Conservation (phyloP, 1,140 invertebrate genomes). For the Aphidius gifuensis region DNA sequence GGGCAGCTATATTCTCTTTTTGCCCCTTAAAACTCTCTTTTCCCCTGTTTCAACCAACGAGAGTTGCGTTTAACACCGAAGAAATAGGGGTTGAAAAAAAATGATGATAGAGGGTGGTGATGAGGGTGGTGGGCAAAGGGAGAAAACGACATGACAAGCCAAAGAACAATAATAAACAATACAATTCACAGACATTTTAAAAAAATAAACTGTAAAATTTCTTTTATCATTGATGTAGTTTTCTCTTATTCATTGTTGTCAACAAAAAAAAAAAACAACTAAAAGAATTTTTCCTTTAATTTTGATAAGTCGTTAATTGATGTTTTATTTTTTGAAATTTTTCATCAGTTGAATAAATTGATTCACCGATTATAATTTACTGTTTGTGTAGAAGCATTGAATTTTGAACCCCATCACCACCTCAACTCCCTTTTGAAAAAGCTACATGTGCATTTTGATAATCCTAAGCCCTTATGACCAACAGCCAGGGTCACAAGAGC, state of each 20-base stretch:
- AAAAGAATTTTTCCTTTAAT: not conserved
- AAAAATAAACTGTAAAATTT: not conserved
- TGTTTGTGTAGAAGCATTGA: conserved; percentile 34
- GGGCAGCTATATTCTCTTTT: conserved; percentile 39
- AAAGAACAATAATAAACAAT: conserved; percentile 4
- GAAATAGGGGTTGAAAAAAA: conserved; percentile 35
- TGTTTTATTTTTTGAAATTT: not conserved
- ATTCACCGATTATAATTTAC: conserved; percentile 47
- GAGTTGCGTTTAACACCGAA: conserved; percentile 49
- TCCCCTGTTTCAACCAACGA: not conserved
- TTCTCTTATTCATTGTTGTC: not conserved
- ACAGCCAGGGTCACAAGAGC: conserved; percentile 37
- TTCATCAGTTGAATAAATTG: not conserved
- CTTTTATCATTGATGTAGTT: not conserved
- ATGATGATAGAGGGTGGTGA: conserved; percentile 24
- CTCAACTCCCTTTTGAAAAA: conserved; percentile 7
- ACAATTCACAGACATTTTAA: not conserved
- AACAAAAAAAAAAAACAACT: not conserved
- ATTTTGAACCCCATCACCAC: conserved; percentile 25
- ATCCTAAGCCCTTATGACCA: conserved; percentile 42
- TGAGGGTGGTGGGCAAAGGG: conserved; percentile 15
- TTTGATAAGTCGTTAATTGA: not conserved
- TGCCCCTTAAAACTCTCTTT: conserved; percentile 7
- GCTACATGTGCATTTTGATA: conserved; percentile 21
- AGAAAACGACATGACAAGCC: conserved; percentile 10